Conservation (phyloP, 2,797 vertebrate species). For the Coregonus sp. region DNA sequence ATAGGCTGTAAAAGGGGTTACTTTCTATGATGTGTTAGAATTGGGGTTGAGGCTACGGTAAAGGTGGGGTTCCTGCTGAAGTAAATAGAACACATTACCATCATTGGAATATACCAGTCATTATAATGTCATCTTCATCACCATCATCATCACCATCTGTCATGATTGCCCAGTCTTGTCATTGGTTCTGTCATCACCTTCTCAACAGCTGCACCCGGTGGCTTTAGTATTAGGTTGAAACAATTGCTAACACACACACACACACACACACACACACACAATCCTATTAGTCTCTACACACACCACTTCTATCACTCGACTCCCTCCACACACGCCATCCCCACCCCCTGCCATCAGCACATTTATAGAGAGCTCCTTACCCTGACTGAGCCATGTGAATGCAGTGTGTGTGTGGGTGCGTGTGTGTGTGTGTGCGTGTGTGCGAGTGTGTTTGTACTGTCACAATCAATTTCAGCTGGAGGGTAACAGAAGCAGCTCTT, state of each 20-base stretch:
- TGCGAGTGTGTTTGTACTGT: not conserved
- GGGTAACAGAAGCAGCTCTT: conserved; percentile 34
- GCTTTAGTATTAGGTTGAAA: not conserved
- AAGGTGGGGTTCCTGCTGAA: not conserved
- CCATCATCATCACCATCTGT: not conserved
- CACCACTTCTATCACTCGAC: conserved; percentile 24
- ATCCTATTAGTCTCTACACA: conserved; percentile 15
- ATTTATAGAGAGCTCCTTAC: conserved; percentile 75
- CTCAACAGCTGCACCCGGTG: conserved; percentile 17
- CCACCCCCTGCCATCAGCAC: conserved; percentile 51
- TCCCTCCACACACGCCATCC: conserved; percentile 24
- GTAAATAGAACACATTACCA: not conserved
- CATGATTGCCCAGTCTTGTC: not conserved
- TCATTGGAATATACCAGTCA: not conserved
- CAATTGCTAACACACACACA: not conserved
- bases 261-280: conserved; percentile 24
- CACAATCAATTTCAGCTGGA: not conserved
- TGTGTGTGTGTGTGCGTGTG: not conserved
- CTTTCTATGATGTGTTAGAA: not conserved
- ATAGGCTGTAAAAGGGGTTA: not conserved
- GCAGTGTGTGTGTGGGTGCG: conserved; percentile 17
- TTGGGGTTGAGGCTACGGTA: not conserved
- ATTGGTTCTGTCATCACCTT: not conserved
- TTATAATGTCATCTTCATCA: not conserved
- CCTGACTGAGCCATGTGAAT: conserved; percentile 71